phyloP scores from a whole-genome alignment of 2,888 invertebrate genomes.

The Aleiodes leptofemur region DNA sequence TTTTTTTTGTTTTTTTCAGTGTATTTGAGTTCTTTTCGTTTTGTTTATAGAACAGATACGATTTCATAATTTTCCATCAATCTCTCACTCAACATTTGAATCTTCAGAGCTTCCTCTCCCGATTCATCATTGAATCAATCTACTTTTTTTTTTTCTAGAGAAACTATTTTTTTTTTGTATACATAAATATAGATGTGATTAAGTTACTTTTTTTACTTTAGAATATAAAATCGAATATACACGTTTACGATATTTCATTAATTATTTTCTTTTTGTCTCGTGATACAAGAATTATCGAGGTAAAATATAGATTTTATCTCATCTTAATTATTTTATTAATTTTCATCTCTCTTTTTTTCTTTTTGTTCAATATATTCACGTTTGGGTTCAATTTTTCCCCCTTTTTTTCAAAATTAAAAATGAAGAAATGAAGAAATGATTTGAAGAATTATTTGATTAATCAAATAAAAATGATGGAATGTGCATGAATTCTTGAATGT shows the following conservation, averaged over 20 bases:
- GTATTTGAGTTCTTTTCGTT: too few relatives aligned
- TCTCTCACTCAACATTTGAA: too few relatives aligned
- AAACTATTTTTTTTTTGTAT: conserved; percentile 20
- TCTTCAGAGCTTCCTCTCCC: too few relatives aligned
- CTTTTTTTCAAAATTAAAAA: too few relatives aligned
- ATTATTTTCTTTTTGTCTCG: conserved; percentile 30
- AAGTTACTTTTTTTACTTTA: conserved; percentile 54
- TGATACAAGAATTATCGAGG: conserved; percentile 31
- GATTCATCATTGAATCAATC: background rate
- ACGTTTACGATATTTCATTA: conserved; percentile 42
- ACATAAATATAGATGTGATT: conserved; percentile 33
- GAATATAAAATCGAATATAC: conserved; percentile 66
- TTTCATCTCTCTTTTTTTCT: background rate
- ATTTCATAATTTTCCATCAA: too few relatives aligned
- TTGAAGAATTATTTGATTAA: too few relatives aligned
- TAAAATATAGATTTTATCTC: conserved; percentile 30
- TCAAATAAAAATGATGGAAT: too few relatives aligned
- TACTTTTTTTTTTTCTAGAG: conserved; percentile 8
- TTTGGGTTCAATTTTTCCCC: background rate
- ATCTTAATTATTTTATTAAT: conserved; percentile 13
- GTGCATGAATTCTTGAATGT: too few relatives aligned
- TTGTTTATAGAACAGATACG: too few relatives aligned
- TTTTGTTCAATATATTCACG: background rate
- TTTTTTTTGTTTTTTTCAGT: too few relatives aligned
- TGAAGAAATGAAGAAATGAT: too few relatives aligned